Evolutionary conservation across 2,113 vertebrate species (phyloP), one percentile per base, ranked within the genome.

Genomic region (Tretioscincus oriximinensis): DNA sequence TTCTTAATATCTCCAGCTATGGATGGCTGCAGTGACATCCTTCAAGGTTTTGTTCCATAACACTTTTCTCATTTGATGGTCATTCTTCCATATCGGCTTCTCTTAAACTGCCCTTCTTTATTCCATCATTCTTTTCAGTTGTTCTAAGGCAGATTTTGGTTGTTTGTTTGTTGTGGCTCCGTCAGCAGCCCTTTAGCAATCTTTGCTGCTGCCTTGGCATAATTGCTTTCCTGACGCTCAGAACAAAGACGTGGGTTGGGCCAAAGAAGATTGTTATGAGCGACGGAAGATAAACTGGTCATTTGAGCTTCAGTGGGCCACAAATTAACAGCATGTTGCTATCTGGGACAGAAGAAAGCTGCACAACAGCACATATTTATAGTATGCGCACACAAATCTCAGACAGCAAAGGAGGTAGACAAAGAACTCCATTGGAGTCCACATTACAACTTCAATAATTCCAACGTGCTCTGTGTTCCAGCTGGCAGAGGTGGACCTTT

Each of bases 401-500:
- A 16, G 54, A 58, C n/a, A n/a, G 26, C n/a, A 14, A n/a, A 28
- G 64, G n/a, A 16, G 14, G 5, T 28, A 65, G 64, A 65, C 64
- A 16, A 65, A 65, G 64, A 65, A 10, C 12, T 18, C 54, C 54
- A 58, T 18, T 58, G 54, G 54, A 58, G 54, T 58, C 18, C 54
- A 58, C 54, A 58, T 58, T 58, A 58, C 18, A 16, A 18, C 54
- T 58, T 58, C 54, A 58, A 58, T 58, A 58, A 58, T 58, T 58
- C 18, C 54, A 58, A 18, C 54, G 3, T 58, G 14, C 12, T 58
- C 54, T 58, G 54, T 14, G 54, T 88, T 80, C 73, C 81, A 90
- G 73, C 54, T 49, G 65, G 63, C 66, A 76, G 47, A 81, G 14
- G 47, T 90, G 77, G 86, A 24, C 54, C 88, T 58, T 74, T 81